Conservation (phyloP, 1,140 invertebrate species). For the Tetranychus urticae region DNA sequence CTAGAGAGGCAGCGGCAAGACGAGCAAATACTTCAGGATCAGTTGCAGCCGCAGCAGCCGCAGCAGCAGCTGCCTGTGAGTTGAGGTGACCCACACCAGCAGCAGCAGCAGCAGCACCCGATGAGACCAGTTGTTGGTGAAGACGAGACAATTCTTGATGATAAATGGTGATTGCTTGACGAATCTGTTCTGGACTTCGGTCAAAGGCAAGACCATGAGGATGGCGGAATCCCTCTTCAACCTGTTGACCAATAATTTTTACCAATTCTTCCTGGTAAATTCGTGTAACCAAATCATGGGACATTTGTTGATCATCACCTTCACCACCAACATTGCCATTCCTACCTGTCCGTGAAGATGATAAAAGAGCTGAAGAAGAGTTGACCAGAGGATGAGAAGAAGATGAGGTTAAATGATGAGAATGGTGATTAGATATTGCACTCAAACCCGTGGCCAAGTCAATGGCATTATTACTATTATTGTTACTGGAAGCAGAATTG, state of each 20-base stretch:
- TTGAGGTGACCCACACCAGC: slow-evolving; percentile 3
- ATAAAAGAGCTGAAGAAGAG: no score
- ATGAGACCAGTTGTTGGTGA: slow-evolving; percentile 16
- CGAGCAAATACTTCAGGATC: not conserved
- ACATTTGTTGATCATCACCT: slow-evolving; percentile 55
- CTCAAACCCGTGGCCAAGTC: no score
- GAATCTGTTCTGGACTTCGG: slow-evolving; percentile 55
- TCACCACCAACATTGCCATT: not conserved
- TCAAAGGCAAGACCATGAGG: slow-evolving; percentile 29
- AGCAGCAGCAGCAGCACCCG: not conserved
- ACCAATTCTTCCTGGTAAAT: slow-evolving; percentile 89
- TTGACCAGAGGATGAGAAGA: no score
- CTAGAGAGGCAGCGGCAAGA: slow-evolving; percentile 22
- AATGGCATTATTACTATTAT: not conserved
- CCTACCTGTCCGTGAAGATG: no score
- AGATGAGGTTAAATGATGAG: no score
- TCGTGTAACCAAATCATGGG: slow-evolving; percentile 77
- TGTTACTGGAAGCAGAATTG: no score
- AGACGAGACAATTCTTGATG: slow-evolving; percentile 68
- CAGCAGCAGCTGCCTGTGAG: not conserved
- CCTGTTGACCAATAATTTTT: slow-evolving; percentile 49
- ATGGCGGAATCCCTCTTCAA: slow-evolving; percentile 14
- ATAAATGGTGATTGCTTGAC: slow-evolving; percentile 69
- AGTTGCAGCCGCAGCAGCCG: slow-evolving; percentile 2
- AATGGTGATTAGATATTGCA: no score